Conservation (phyloP, 1,140 invertebrate genomes). For the Araneus ventricosus region DNA sequence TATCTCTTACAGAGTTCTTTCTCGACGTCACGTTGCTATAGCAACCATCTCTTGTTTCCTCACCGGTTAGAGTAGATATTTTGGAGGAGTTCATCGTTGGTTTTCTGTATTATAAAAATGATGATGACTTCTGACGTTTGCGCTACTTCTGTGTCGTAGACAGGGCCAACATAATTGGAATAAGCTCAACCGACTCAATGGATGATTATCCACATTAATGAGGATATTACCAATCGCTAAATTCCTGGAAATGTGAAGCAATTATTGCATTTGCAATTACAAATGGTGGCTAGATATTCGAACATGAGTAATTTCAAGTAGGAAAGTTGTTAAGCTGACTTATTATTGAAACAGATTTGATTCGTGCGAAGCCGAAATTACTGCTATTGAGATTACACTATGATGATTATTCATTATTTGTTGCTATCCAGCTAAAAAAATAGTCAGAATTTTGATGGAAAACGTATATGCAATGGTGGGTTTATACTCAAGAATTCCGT, state of each 20-base stretch:
- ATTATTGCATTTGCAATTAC: background rate
- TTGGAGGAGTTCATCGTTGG: slow-evolving; percentile 17
- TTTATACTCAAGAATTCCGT: no score
- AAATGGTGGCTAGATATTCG: no score
- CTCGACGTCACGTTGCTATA: slow-evolving; percentile 59
- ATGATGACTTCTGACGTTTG: slow-evolving; percentile 5
- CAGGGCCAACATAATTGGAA: background rate
- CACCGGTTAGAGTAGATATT: slow-evolving; percentile 51
- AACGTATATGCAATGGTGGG: no score
- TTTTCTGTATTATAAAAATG: slow-evolving; percentile 27
- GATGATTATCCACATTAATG: background rate
- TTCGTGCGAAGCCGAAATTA: no score
- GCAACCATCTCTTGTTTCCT: slow-evolving; percentile 55
- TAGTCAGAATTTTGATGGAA: no score
- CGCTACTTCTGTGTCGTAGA: background rate
- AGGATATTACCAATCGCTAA: background rate
- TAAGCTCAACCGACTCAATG: background rate
- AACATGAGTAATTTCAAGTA: no score
- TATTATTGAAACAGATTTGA: no score
- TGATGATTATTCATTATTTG: no score
- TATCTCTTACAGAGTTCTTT: slow-evolving; percentile 5
- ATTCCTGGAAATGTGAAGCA: background rate
- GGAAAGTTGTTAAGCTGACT: no score
- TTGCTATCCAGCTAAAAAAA: no score
- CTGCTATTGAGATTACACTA: no score